Percentiles rank a stretch among this genome's conserved stretches.
These are phyloP conservation scores for Hassar affinis DNA, from an alignment of 2,113 vertebrate species.

Conservation along the genomic window DNA sequence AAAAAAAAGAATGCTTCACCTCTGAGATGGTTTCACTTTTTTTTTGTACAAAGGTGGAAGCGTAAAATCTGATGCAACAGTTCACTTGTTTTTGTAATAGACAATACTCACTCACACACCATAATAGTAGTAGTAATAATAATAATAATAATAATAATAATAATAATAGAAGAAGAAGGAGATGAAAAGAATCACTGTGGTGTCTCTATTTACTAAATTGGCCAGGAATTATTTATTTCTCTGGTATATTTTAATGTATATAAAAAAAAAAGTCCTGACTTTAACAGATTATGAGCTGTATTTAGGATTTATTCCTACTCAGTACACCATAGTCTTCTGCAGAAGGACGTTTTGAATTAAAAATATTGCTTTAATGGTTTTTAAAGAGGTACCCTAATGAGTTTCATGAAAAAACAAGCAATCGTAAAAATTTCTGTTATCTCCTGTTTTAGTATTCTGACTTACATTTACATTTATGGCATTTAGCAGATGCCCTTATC, in stretches of 20 bases:
- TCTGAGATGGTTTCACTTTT: not conserved
- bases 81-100: not conserved
- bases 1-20: too few relatives aligned
- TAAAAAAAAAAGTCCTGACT: not conserved
- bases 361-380: not conserved
- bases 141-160: not conserved
- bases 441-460: not conserved
- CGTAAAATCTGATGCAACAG: not conserved
- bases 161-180: not conserved
- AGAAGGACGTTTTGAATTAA: not conserved
- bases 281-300: not conserved
- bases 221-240: not conserved
- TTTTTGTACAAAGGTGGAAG: not conserved
- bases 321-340: not conserved
- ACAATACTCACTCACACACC: too few relatives aligned
- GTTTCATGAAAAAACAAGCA: not conserved
- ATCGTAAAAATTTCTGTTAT: not conserved
- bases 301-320: not conserved
- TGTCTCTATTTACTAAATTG: not conserved
- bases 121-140: too few relatives aligned
- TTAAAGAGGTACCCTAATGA: not conserved
- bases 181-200: not conserved
- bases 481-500: too few relatives aligned
- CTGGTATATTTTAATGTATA: not conserved
- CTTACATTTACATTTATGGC: too few relatives aligned